Percentiles rank a stretch among this genome's conserved stretches.
These are phyloP conservation scores for Plagodis dolabraria DNA, from an alignment of 2,888 invertebrate genomes.

Conservation along the genomic window DNA sequence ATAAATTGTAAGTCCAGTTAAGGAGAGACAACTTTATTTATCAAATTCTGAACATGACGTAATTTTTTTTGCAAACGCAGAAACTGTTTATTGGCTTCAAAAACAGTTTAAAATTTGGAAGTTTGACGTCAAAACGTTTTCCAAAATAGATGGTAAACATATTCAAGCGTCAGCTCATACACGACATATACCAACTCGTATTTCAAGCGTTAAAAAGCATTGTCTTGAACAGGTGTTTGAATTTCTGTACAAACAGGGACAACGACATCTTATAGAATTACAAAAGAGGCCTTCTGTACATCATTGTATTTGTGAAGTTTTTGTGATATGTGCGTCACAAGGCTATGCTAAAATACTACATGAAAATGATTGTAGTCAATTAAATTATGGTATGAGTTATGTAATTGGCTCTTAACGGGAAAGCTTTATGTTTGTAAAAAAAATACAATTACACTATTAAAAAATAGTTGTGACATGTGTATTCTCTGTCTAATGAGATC, in stretches of 20 bases:
- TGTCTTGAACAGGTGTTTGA: conserved; percentile 1
- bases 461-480: too few relatives aligned
- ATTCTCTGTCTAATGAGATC: too few relatives aligned
- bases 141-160: conserved; percentile 7
- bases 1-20: background rate
- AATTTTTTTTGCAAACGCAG: conserved; percentile 5
- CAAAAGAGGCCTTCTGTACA: conserved; percentile 12
- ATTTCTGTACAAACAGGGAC: conserved; percentile 7
- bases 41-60: background rate
- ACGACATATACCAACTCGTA: background rate
- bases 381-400: too few relatives aligned
- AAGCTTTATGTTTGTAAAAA: too few relatives aligned
- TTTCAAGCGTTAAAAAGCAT: too few relatives aligned
- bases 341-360: background rate
- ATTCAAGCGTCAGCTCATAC: conserved; percentile 5
- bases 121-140: conserved; percentile 18
- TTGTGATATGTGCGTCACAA: conserved; percentile 22
- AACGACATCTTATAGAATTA: conserved; percentile 13
- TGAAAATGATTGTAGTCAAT: too few relatives aligned
- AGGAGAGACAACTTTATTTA: background rate
- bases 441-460: too few relatives aligned
- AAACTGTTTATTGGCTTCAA: conserved; percentile 4
- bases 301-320: conserved; percentile 7
- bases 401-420: too few relatives aligned
- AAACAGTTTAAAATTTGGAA: conserved; percentile 7